These are phyloP conservation scores for Corapipo altera DNA, from an alignment of 2,113 vertebrate genomes.

Conservation along the genomic window DNA sequence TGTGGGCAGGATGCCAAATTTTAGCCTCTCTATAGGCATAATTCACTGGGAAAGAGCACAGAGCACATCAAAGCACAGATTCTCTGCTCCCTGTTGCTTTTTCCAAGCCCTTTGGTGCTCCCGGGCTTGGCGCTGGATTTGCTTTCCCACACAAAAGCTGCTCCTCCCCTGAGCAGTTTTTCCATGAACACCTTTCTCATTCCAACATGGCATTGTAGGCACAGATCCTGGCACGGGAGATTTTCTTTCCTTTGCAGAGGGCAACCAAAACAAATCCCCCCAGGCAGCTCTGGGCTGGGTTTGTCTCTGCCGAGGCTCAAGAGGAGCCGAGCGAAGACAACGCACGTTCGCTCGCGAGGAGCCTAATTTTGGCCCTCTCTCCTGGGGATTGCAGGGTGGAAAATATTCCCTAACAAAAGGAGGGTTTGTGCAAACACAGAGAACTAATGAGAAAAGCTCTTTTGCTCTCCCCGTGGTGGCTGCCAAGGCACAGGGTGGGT, in stretches of 20 bases:
- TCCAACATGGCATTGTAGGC: neutral
- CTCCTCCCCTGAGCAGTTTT: neutral
- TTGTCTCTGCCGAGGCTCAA: conserved; percentile 9
- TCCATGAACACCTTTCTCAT: neutral
- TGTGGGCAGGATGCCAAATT: neutral
- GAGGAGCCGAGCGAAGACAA: conserved; percentile 6
- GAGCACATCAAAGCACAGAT: neutral
- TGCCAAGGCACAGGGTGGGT: conserved; percentile 60
- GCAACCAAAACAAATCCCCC: neutral
- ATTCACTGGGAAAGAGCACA: neutral
- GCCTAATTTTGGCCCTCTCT: conserved; percentile 43
- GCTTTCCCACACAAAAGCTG: neutral
- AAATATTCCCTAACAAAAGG: conserved; percentile 65
- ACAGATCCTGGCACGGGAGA: neutral
- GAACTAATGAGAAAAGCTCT: conserved; percentile 38
- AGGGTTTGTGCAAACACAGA: conserved; percentile 63
- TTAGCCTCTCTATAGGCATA: neutral
- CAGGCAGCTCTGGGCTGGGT: neutral
- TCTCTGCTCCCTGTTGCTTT: neutral
- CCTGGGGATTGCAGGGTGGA: conserved; percentile 36
- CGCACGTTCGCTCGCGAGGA: neutral
- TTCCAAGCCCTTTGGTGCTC: neutral
- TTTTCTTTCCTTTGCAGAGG: neutral
- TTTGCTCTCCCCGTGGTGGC: conserved; percentile 24
- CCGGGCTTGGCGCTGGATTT: neutral